Evolutionary conservation across 2,888 invertebrate genomes (phyloP).

Genomic region (Microplitis manilae): DNA sequence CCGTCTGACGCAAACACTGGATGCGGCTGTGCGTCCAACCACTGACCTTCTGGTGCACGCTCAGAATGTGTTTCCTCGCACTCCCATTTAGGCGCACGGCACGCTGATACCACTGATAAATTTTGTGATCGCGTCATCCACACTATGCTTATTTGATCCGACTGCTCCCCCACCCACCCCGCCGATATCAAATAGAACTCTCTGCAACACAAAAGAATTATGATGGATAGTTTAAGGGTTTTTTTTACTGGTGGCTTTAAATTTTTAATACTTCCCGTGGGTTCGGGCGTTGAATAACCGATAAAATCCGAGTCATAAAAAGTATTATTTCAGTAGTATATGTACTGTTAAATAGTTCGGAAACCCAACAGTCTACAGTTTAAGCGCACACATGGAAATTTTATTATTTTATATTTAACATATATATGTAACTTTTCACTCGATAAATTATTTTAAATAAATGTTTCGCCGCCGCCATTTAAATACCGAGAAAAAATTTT

Average conservation of each 20-base stretch:
- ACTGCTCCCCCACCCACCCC: conserved; percentile 87
- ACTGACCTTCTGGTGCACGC: conserved; percentile 86
- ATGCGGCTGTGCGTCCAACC: conserved; percentile 88
- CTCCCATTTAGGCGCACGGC: conserved; percentile 86
- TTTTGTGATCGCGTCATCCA: conserved; percentile 97
- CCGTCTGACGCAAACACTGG: conserved; percentile 89
- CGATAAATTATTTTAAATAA: too few relatives aligned
- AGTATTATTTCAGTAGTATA: too few relatives aligned
- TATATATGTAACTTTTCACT: too few relatives aligned
- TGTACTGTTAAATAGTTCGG: too few relatives aligned
- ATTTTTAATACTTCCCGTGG: too few relatives aligned
- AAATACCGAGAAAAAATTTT: too few relatives aligned
- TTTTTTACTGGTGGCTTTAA: not conserved
- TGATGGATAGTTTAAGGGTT: not conserved
- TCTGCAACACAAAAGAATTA: conserved; percentile 73
- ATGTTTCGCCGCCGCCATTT: too few relatives aligned
- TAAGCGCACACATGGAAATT: too few relatives aligned
- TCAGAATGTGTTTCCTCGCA: conserved; percentile 91
- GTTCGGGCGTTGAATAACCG: too few relatives aligned
- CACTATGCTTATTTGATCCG: conserved; percentile 86
- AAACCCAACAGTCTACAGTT: too few relatives aligned
- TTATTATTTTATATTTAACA: too few relatives aligned
- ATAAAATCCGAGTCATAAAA: too few relatives aligned
- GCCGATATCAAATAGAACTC: conserved; percentile 94
- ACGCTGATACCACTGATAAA: conserved; percentile 88